phyloP scores from a whole-genome alignment of 2,888 invertebrate species.

The Acholoe squamosa region DNA sequence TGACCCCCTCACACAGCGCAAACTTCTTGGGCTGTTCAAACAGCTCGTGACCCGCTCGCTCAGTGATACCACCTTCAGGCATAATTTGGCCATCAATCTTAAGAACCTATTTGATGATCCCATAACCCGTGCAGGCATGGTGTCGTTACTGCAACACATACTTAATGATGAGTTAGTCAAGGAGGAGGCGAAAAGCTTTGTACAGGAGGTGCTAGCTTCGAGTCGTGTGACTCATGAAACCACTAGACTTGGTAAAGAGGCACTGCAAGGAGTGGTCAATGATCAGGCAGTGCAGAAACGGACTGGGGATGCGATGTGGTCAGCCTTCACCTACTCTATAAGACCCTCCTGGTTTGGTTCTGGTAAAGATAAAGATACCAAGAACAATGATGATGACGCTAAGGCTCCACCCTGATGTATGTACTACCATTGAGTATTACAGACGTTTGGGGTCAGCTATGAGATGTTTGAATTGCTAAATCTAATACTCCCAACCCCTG shows the following conservation, averaged over 20 bases:
- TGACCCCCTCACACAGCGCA: slow-evolving; percentile 40
- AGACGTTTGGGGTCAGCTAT: no score
- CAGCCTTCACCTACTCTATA: slow-evolving; percentile 57
- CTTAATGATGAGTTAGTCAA: background rate
- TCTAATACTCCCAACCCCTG: no score
- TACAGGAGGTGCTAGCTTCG: slow-evolving; percentile 45
- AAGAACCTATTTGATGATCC: slow-evolving; percentile 23
- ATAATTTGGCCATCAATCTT: slow-evolving; percentile 55
- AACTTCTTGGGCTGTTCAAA: slow-evolving; percentile 39
- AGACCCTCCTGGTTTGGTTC: background rate
- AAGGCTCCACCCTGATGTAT: no score
- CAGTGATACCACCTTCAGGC: slow-evolving; percentile 46
- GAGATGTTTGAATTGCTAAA: no score
- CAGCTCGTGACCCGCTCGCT: slow-evolving; percentile 1
- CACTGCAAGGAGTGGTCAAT: slow-evolving; percentile 13
- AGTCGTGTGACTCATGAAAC: slow-evolving; percentile 10
- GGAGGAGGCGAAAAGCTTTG: slow-evolving; percentile 40
- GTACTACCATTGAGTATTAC: no score
- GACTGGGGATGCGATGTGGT: slow-evolving; percentile 62
- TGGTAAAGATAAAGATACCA: background rate
- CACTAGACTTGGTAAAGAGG: slow-evolving; percentile 25
- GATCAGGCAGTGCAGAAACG: slow-evolving; percentile 35
- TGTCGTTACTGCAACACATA: slow-evolving; percentile 14
- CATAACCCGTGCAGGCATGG: slow-evolving; percentile 34
- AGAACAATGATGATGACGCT: background rate